Conservation (phyloP, 2,113 vertebrate genomes). For the Triplophysa siluroides region DNA sequence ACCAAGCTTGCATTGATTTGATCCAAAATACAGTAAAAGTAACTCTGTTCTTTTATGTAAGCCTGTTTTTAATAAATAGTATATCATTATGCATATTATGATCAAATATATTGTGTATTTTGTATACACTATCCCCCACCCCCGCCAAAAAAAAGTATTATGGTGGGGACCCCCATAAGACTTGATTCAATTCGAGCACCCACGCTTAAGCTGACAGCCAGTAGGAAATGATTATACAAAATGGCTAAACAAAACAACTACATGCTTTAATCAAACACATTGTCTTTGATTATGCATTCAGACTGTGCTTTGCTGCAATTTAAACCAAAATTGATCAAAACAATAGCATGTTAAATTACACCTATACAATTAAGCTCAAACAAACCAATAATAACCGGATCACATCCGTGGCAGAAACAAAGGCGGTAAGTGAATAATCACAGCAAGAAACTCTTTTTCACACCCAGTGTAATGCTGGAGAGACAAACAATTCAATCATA, state of each 20-base stretch:
- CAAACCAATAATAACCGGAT: conserved; percentile 10
- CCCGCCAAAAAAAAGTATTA: too few species aligned
- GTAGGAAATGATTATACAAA: not conserved
- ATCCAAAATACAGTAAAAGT: too few species aligned
- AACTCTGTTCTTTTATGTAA: too few species aligned
- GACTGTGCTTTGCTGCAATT: not conserved
- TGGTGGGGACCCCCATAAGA: too few species aligned
- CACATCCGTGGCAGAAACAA: not conserved
- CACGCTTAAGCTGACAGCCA: not conserved
- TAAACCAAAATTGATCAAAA: conserved; percentile 16
- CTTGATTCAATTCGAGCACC: too few species aligned
- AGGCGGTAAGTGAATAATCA: not conserved
- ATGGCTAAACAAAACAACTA: not conserved
- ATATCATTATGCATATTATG: too few species aligned
- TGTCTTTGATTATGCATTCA: conserved; percentile 8
- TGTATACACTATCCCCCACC: too few species aligned
- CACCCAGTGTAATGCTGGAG: not conserved
- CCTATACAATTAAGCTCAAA: not conserved
- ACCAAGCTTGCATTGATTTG: too few species aligned
- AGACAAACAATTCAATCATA: not conserved
- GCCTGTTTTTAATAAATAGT: too few species aligned
- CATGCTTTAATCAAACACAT: not conserved
- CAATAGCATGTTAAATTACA: conserved; percentile 14
- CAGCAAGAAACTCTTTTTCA: not conserved
- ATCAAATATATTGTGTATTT: too few species aligned